phyloP scores from a whole-genome alignment of 2,888 invertebrate species.

The Pinctada fucata region DNA sequence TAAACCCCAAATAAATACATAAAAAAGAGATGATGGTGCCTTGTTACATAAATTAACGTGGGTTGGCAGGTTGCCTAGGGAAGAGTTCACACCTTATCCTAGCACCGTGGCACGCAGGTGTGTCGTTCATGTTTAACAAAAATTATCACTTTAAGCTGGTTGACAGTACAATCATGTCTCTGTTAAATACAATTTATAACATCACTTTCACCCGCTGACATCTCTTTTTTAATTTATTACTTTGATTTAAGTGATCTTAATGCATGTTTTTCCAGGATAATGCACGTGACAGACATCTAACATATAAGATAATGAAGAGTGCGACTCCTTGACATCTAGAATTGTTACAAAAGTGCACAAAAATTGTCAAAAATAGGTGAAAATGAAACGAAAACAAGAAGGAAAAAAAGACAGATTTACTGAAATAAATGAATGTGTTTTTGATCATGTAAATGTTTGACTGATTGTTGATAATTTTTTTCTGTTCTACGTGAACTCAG shows the following conservation, averaged over 20 bases:
- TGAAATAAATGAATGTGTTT: too few relatives aligned
- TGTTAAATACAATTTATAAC: constrained; percentile 3
- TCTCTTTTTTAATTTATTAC: not conserved
- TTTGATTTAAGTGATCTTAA: constrained; percentile 1
- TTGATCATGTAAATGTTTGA: too few relatives aligned
- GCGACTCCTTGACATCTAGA: too few relatives aligned
- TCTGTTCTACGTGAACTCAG: too few relatives aligned
- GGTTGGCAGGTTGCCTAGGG: not conserved
- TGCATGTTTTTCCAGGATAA: not conserved
- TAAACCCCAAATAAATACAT: too few relatives aligned
- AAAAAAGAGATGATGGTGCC: too few relatives aligned
- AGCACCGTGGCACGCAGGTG: not conserved
- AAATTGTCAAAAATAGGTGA: too few relatives aligned
- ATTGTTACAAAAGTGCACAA: too few relatives aligned
- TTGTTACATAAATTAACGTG: not conserved
- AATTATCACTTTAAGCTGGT: not conserved
- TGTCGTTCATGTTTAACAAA: not conserved
- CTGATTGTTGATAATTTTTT: too few relatives aligned
- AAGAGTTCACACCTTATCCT: not conserved
- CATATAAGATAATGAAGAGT: too few relatives aligned
- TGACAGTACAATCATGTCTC: not conserved
- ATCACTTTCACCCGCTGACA: not conserved
- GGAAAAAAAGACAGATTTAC: too few relatives aligned
- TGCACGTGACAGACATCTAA: not conserved
- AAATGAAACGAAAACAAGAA: too few relatives aligned